Evolutionary conservation across 2,888 invertebrate genomes (phyloP), one percentile per base, ranked within the genome.

Genomic region (Drosophila picticornis): DNA sequence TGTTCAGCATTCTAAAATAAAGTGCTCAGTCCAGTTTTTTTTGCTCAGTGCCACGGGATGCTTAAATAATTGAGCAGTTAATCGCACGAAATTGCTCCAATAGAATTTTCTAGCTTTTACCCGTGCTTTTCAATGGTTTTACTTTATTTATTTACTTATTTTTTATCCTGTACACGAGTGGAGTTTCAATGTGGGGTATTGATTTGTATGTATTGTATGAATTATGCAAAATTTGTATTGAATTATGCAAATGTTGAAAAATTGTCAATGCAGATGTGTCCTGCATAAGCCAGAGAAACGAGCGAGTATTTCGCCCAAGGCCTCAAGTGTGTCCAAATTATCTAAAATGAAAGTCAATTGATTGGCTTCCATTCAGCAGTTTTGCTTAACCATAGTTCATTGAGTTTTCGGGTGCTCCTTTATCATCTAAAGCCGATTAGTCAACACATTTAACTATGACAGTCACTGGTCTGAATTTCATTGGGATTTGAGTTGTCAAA

Each of bases 61-160:
- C 74, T 66, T 88, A 77, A 88, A 88, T 90, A 88, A 88, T 88
- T 88, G 90, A 88, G 80, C 77, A 89, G 90, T 89, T 88, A 88
- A 88, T 88, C 88, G 85, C 86, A 83, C 70, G 74, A 83, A 90
- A 88, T 90, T 88, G 90, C 83, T 88, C 64, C 81, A 84, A 89
- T 87, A 70, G 83, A 82, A 87, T 77, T 60, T 56, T 27, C 52
- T 64, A 34, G 56, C 62, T 61, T 22, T 60, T 43, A 34, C 25
- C 27, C 64, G 36, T 57, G 40, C 55, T 40, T 43, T 40, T 53
- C 50, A 57, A n/a, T 32, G 46, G 16, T 9, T 16, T 25, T 16
- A 46, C 34, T 48, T n/a, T 16, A 46, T 46, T 46, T 46, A 46
- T 43, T 43, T 40, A 5, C 29, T 22, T 32, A 25, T 2, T 16